phyloP scores from a whole-genome alignment of 2,113 vertebrate genomes.

The Nothoprocta perdicaria region DNA sequence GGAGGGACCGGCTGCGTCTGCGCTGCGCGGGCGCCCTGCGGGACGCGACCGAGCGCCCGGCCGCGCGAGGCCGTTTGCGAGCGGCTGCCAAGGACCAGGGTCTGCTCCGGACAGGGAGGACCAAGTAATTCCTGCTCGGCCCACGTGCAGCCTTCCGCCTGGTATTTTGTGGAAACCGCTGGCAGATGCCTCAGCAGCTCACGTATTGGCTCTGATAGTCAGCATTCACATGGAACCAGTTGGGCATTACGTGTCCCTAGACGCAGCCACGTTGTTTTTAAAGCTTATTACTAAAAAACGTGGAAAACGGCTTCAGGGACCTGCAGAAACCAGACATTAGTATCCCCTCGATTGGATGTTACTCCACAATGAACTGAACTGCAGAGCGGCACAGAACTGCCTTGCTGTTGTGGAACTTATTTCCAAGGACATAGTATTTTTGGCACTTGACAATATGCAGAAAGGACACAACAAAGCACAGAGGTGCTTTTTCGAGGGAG shows the following conservation, averaged over 20 bases:
- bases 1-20: too few relatives aligned
- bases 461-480: neutral
- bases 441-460: neutral
- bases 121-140: neutral
- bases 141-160: neutral
- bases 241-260: neutral
- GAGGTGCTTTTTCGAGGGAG: neutral
- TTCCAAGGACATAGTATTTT: neutral
- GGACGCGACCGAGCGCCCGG: rapidly evolving
- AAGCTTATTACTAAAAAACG: neutral
- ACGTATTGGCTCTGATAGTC: neutral
- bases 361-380: neutral
- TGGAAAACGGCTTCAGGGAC: neutral
- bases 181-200: neutral
- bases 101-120: neutral
- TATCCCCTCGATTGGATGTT: rapidly evolving
- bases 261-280: neutral
- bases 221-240: neutral
- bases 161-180: rapidly evolving
- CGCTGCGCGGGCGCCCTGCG: neutral
- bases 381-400: neutral
- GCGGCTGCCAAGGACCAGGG: neutral
- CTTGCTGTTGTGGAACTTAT: neutral
- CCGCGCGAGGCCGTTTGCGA: neutral
- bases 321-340: neutral